Evolutionary conservation across 2,888 invertebrate species (phyloP), one percentile per base, ranked within the genome.

Genomic region (Oscheius onirici): DNA sequence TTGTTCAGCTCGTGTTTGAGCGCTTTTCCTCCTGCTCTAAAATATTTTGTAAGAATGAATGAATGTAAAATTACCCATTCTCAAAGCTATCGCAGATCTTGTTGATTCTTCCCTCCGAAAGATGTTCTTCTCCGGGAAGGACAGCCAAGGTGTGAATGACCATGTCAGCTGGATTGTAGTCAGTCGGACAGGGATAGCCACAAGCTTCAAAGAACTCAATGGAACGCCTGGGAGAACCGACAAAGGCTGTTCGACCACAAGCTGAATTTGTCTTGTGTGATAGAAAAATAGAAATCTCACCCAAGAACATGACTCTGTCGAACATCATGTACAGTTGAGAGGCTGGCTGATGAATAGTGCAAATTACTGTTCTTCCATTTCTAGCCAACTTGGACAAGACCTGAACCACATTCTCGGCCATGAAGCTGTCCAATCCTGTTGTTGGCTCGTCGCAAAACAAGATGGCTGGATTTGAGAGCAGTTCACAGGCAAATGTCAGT

Each of bases 401-500:
- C 88, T 93, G 92, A 20, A 95, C 92, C 1, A 97, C 94, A 24
- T 78, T 78, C 72, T 94, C 92, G 0, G 97, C 97, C 95, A 96
- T 97, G 86, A 93, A 96, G 0, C 96, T 95, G 89, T 97, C 97
- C 70, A 97, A 90, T 0, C 97, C 86, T 20, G 73, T 79, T 1
- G 97, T 97, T 0, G 97, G 97, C 86, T 97, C 97, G 86, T 97
- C 97, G 88, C 96, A 96, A 88, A 97, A 95, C 91, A 97, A 92
- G 54, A 97, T 90, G 0, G 94, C 92, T 0, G 97, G 97, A 90
- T 97, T 94, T 0, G 95, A 97, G 54, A 86, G 74, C 22, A 86
- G 68, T 60, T 97, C 97, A n/a, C 95, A 93, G 22, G 97, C 97
- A 88, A 99, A 96, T 0, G 96, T 93, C 41, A 87, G 72, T 54